Evolutionary conservation across 2,888 invertebrate species (phyloP), one percentile per base, ranked within the genome.

Genomic region (Acrobasis repandana): DNA sequence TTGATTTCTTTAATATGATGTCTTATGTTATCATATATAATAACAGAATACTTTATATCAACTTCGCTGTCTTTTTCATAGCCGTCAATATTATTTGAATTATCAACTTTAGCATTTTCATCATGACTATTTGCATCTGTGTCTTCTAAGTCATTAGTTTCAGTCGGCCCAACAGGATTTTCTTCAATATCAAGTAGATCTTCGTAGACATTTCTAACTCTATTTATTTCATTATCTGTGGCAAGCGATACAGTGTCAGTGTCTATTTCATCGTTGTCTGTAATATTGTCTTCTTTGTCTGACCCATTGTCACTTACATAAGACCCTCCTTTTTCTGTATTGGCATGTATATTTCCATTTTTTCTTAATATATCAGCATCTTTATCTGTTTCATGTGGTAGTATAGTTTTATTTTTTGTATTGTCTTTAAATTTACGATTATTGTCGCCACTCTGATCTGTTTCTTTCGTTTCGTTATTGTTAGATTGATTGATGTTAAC

Each of bases 401-500:
- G 14, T 9, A 57, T 36, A n/a, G 59, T n/a, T 16, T 56, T 33
- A 50, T 11, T 54, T 0, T 51, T 20, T 48, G 63, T n/a, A 33
- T 18, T 16, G 38, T 58, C 47, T 43, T 14, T 43, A 43, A 43
- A 43, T 43, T 14, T n/a, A n/a, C n/a, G 14, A 14, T 43, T 38
- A 11, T 38, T 38, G 11, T 43, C 50, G 5, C 58, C 34, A 62
- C 52, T 16, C 33, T 57, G 9, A 51, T 56, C 33, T 9, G 11
- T 16, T 61, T 56, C 46, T 51, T 61, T 58, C 11, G 34, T 33
- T 18, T 52, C 14, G n/a, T 51, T 38, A 16, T 51, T 47, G 10
- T 56, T 48, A 18, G 46, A 14, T 20, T 56, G 56, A n/a, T 61
- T 70, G 9, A 58, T 56, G 15, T 66, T 63, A 33, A 67, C 68